Percentiles rank a stretch among this genome's conserved stretches.
Evolutionary conservation across 2,113 vertebrate species (phyloP).

Genomic region (Chaetodon auriga): DNA sequence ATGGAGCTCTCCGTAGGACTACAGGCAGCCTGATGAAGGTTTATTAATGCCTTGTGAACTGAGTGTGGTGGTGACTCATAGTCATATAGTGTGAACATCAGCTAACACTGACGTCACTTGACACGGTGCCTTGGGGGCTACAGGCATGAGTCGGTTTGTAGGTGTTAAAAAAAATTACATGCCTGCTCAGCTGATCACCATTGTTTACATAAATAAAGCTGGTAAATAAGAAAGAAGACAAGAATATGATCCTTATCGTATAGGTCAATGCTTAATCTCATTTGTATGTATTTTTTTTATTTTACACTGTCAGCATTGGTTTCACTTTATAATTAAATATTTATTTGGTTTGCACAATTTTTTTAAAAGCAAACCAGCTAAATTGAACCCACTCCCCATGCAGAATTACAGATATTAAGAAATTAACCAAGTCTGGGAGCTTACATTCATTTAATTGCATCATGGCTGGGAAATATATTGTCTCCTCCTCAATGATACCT

Average conservation of each 20-base stretch:
- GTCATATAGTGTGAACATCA: constrained; percentile 36
- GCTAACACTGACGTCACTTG: constrained; percentile 44
- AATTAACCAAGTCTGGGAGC: not conserved
- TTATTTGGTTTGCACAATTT: no score
- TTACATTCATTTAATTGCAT: not conserved
- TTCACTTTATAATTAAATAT: not conserved
- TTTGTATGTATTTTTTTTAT: not conserved
- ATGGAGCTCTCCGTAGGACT: constrained; percentile 16
- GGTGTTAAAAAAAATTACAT: constrained; percentile 29
- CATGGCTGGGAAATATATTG: not conserved
- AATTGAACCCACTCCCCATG: no score
- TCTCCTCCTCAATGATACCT: not conserved
- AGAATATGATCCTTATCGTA: constrained; percentile 4
- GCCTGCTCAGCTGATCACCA: constrained; percentile 7
- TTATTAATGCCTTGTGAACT: constrained; percentile 21
- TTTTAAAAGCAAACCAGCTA: no score
- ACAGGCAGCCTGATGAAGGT: constrained; percentile 5
- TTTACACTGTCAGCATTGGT: not conserved
- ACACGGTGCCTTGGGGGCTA: constrained; percentile 20
- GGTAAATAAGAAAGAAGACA: not conserved
- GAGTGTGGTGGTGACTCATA: constrained; percentile 47
- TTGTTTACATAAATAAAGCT: not conserved
- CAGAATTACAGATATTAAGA: no score
- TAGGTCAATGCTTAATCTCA: not conserved
- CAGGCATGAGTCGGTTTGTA: constrained; percentile 45